Percentiles rank a stretch among this genome's conserved stretches.
phyloP scores from a whole-genome alignment of 23 tunicate genomes.

The Styela clava region DNA sequence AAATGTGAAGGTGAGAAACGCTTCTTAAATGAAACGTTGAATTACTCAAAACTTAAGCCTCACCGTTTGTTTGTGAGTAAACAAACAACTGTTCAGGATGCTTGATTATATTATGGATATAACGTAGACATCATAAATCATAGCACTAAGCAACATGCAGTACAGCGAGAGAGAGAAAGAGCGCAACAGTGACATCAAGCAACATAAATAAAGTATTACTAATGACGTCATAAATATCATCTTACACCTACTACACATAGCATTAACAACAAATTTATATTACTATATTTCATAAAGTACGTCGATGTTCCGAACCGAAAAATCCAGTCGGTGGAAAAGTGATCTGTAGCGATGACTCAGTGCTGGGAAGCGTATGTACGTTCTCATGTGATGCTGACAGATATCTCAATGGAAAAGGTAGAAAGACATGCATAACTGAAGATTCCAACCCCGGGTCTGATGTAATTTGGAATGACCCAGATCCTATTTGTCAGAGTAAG shows the following conservation, averaged over 20 bases:
- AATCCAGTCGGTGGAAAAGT: neutral
- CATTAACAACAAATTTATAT: too few species aligned
- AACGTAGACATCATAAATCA: too few species aligned
- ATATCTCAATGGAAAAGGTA: neutral
- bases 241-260: too few species aligned
- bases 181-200: too few species aligned
- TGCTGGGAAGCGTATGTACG: neutral
- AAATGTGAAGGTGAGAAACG: conserved; percentile 28
- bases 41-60: neutral
- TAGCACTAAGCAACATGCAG: too few species aligned
- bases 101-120: too few species aligned
- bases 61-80: too few species aligned
- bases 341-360: neutral
- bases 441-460: neutral
- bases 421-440: neutral
- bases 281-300: neutral
- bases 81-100: too few species aligned
- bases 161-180: too few species aligned
- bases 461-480: neutral
- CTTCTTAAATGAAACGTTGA: neutral
- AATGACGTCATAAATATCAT: too few species aligned
- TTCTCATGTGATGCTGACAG: neutral
- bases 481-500: neutral
- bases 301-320: neutral
- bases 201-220: too few species aligned